Base-by-base conservation (phyloP, 92 coral and sea anemone genomes). In the Nematostella vectensis region DNA sequence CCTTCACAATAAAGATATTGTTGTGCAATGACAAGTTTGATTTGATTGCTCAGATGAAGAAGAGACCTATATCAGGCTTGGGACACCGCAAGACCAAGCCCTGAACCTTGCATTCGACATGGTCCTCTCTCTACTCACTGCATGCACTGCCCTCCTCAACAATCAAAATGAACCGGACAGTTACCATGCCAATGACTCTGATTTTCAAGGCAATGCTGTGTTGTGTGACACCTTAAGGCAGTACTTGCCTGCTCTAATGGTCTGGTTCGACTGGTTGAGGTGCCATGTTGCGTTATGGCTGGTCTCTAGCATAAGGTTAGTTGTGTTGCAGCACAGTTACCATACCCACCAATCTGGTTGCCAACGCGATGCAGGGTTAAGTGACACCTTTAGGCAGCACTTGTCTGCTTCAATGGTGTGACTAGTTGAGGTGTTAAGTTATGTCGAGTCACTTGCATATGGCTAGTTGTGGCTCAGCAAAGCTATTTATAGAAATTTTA, bases 61-160 rank as follows among this genome's bases (percentile, higher is more conserved):
- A 17, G 79, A 61, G 21, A 55, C 51, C 29, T 80, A 52, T 59
- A 74, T 85, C 42, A 58, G 75, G 42, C 63, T 69, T 16, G 95
- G 95, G 26, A 93, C 98, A 0, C 98, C 98, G 15, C 87, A 81
- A 51, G 98, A 93, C 62, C 95, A 85, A 55, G 98, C 98, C 36
- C 55, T 93, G 18, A 79, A 77, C 61, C 72, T 93, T 22, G 80
- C 93, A 43, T 58, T 72, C 57, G 94, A 82, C 47, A 86, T 93
- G 93, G 63, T 85, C 53, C 67, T 56, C 16, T 57, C 72, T 26
- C 44, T 80, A 16, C 57, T 80, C 1, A 75, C 58, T n/a, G 56
- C 65, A 53, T 79, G 95, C 68, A 50, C 71, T 28, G 33, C 54
- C 27, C 59, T 79, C 21, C 54, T 70, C 22, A 55, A 55, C 18